Evolutionary conservation across 2,113 vertebrate species (phyloP).

Genomic region (Tragulus kanchil): DNA sequence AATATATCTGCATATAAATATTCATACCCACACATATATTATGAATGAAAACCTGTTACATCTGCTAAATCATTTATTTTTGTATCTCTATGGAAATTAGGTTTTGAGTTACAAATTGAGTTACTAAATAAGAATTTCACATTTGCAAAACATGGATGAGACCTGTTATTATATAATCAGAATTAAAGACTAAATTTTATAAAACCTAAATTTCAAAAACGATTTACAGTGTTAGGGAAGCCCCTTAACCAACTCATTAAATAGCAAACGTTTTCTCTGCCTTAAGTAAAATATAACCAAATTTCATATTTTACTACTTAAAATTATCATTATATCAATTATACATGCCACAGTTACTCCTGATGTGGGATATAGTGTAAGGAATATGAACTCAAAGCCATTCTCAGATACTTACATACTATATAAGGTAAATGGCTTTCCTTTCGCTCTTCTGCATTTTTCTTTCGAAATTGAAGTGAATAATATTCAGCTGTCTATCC

Average conservation of each 20-base stretch:
- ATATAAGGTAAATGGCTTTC: conserved; percentile 51
- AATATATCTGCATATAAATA: conserved; percentile 51
- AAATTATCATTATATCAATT: conserved; percentile 7
- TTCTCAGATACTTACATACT: background rate
- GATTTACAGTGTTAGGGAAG: background rate
- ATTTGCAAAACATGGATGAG: conserved; percentile 49
- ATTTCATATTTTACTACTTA: conserved; percentile 44
- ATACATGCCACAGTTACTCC: background rate
- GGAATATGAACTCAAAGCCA: background rate
- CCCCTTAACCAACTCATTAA: background rate
- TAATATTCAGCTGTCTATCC: conserved; percentile 50
- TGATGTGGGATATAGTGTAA: background rate
- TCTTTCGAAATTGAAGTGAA: conserved; percentile 33
- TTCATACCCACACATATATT: conserved; percentile 48
- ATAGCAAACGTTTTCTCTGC: background rate
- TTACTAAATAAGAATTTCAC: conserved; percentile 40
- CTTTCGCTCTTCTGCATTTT: conserved; percentile 65
- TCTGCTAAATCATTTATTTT: conserved; percentile 63
- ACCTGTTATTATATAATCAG: background rate
- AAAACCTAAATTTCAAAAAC: conserved; percentile 42
- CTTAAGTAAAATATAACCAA: background rate
- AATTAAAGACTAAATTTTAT: conserved; percentile 38
- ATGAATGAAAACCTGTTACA: conserved; percentile 56
- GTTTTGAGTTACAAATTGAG: background rate
- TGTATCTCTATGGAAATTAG: conserved; percentile 31